Conservation (phyloP, 2,888 invertebrate genomes). For the Altica lythri region DNA sequence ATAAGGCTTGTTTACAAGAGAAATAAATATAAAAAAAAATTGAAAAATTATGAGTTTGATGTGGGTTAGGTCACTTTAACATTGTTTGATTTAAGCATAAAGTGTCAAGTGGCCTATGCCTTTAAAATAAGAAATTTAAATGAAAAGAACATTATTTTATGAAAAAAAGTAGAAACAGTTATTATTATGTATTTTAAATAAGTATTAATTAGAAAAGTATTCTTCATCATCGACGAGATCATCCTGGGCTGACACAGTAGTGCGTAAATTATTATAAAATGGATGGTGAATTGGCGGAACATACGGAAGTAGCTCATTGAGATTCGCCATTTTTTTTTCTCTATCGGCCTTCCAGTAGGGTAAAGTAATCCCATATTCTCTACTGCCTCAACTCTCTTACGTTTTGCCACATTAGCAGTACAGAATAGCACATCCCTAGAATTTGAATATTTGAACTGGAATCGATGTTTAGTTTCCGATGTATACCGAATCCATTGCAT, state of each 20-base stretch:
- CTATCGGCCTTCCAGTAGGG: background rate
- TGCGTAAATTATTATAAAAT: slow-evolving; percentile 1
- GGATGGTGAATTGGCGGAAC: slow-evolving; percentile 6
- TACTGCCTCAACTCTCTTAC: background rate
- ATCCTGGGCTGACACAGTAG: background rate
- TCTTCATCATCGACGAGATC: background rate
- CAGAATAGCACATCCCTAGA: too few species aligned
- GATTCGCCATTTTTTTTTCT: background rate
- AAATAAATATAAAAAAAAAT: too few species aligned
- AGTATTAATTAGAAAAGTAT: background rate
- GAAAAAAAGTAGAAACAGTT: too few species aligned
- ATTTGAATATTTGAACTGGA: too few species aligned
- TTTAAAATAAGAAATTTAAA: too few species aligned
- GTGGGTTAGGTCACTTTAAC: slow-evolving; percentile 6
- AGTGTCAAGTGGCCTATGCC: slow-evolving; percentile 1
- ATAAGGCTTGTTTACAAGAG: too few species aligned
- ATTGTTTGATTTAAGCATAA: slow-evolving; percentile 3
- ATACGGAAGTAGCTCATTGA: background rate
- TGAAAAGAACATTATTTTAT: too few species aligned
- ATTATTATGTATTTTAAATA: background rate
- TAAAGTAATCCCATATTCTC: slow-evolving; percentile 3
- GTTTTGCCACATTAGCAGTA: slow-evolving; percentile 2
- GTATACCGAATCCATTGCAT: background rate
- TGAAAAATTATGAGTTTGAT: slow-evolving; percentile 7
- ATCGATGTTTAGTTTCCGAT: background rate